Conservation (phyloP, 2,888 invertebrate genomes). For the Diachrysia chrysitis region DNA sequence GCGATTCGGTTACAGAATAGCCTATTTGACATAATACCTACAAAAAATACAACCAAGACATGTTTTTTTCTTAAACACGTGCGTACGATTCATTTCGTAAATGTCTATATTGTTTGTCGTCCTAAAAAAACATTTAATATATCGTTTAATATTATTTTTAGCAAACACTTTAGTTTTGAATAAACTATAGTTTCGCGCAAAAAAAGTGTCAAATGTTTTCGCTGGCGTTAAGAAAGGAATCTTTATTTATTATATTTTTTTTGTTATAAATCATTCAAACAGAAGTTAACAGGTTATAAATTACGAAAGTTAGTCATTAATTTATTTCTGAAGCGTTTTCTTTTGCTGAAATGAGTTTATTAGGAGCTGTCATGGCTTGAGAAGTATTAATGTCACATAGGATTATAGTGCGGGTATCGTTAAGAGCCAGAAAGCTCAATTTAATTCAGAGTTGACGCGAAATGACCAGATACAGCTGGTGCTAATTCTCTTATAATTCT, state of each 20-base stretch:
- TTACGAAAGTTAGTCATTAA: conserved; percentile 22
- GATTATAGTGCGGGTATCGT: conserved; percentile 1
- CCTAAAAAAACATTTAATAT: conserved; percentile 17
- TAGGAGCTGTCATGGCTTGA: conserved; percentile 19
- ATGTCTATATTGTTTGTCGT: conserved; percentile 12
- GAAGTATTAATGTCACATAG: conserved; percentile 13
- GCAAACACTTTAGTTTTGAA: background rate
- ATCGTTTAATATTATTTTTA: conserved; percentile 15
- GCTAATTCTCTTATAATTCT: conserved; percentile 1
- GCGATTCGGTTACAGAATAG: conserved; percentile 61
- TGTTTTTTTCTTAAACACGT: conserved; percentile 48
- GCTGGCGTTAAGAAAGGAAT: conserved; percentile 1
- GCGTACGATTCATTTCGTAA: conserved; percentile 17
- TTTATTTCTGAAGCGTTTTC: conserved; percentile 3
- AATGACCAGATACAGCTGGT: conserved; percentile 3
- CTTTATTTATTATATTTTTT: conserved; percentile 14
- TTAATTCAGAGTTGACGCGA: conserved; percentile 25
- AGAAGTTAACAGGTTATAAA: conserved; percentile 22
- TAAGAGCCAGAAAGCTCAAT: background rate
- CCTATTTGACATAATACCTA: conserved; percentile 56
- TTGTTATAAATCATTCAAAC: conserved; percentile 25
- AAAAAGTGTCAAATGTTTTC: background rate
- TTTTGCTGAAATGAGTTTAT: conserved; percentile 17
- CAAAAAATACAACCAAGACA: conserved; percentile 51
- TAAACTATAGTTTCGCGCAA: background rate